Evolutionary conservation across 2,113 vertebrate genomes (phyloP).

Genomic region (Entomyzon cyanotis): DNA sequence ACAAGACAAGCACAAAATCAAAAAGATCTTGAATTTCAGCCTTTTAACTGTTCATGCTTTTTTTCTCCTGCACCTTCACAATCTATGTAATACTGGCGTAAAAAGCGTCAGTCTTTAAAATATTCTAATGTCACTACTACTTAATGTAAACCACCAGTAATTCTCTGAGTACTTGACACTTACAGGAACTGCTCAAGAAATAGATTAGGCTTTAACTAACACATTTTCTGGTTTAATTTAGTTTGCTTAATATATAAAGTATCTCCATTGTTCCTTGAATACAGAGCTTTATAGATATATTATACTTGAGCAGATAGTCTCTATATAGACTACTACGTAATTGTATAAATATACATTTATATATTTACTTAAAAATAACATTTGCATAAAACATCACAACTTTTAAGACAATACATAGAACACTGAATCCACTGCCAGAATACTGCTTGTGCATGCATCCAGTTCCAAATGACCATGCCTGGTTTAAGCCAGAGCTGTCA

Average conservation of each 20-base stretch:
- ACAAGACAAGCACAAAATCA: not conserved
- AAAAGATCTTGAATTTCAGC: not conserved
- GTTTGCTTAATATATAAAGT: not conserved
- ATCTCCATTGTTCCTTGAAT: not conserved
- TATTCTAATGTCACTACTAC: not conserved
- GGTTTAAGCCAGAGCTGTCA: not conserved
- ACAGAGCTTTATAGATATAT: not conserved
- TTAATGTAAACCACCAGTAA: not conserved
- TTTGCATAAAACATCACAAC: not conserved
- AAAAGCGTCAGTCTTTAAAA: not conserved
- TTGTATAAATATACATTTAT: not conserved
- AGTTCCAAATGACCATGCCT: not conserved
- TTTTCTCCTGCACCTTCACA: not conserved
- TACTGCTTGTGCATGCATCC: not conserved
- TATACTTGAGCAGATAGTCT: not conserved
- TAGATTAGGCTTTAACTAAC: not conserved
- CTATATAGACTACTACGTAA: not conserved
- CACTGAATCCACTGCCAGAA: not conserved
- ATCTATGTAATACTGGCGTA: not conserved
- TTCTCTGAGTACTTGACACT: not conserved
- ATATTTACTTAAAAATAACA: not conserved
- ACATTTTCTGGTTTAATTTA: not conserved
- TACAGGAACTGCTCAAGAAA: not conserved
- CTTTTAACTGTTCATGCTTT: not conserved
- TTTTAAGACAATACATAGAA: not conserved